Evolutionary conservation across 2,113 vertebrate species (phyloP).

Genomic region (Cnemophilus loriae): DNA sequence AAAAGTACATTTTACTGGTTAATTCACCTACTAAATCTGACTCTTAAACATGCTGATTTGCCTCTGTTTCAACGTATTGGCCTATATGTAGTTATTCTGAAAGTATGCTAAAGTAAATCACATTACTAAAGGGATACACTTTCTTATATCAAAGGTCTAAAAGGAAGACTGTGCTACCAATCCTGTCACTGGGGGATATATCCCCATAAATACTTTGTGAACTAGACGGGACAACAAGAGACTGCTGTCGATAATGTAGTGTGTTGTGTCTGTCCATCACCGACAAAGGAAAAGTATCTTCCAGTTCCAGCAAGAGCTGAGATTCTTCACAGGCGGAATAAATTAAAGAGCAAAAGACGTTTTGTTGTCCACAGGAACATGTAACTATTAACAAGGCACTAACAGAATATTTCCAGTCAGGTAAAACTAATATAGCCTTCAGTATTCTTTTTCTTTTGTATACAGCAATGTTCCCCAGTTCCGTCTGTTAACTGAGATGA

Average conservation of each 20-base stretch:
- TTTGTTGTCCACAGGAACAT: neutral
- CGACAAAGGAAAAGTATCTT: neutral
- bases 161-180: neutral
- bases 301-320: neutral
- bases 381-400: neutral
- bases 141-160: neutral
- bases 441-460: neutral
- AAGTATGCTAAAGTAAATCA: neutral
- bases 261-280: neutral
- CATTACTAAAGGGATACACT: neutral
- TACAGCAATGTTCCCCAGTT: neutral
- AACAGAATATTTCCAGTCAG: neutral
- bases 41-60: neutral
- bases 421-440: neutral
- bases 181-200: neutral
- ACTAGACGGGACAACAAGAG: neutral
- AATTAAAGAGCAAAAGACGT: neutral
- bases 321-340: neutral
- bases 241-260: fast-evolving
- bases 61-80: neutral
- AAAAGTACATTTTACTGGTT: neutral
- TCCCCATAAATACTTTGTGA: neutral
- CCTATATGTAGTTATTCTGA: neutral
- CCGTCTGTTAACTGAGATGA: neutral
- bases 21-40: neutral